phyloP scores from a whole-genome alignment of 2,113 vertebrate genomes.

The Canis aureus region DNA sequence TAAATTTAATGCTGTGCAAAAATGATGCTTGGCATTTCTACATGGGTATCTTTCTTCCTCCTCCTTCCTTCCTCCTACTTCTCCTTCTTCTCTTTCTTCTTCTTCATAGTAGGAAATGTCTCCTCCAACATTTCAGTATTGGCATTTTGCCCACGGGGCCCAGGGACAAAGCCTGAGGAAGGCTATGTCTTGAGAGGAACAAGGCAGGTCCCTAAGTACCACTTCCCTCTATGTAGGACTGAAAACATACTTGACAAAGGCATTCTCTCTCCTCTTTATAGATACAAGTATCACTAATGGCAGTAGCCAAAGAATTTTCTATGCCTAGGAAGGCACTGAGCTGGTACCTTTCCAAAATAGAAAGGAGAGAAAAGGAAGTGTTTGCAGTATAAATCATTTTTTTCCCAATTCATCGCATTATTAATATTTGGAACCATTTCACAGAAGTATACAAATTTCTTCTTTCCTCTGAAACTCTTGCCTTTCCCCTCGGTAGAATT shows the following conservation, averaged over 20 bases:
- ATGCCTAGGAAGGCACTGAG: neutral
- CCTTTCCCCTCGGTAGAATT: neutral
- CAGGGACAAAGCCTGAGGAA: neutral
- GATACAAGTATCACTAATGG: neutral
- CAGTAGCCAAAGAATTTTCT: neutral
- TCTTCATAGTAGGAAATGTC: neutral
- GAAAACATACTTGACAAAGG: neutral
- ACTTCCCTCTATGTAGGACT: neutral
- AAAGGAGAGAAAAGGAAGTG: slow-evolving; percentile 22
- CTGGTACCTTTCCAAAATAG: neutral
- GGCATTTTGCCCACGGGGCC: neutral
- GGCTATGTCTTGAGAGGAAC: neutral
- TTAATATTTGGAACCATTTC: slow-evolving; percentile 24
- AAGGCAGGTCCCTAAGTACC: neutral
- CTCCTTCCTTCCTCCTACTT: neutral
- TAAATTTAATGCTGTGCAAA: neutral
- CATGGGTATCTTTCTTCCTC: neutral
- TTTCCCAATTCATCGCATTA: neutral
- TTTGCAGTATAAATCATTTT: neutral
- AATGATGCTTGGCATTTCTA: neutral
- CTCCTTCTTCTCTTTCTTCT: neutral
- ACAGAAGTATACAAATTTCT: slow-evolving; percentile 6
- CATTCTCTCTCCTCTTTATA: neutral
- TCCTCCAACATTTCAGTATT: neutral
- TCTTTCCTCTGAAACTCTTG: neutral